phyloP scores from a whole-genome alignment of 2,888 invertebrate genomes.

The Tridacna crocea region DNA sequence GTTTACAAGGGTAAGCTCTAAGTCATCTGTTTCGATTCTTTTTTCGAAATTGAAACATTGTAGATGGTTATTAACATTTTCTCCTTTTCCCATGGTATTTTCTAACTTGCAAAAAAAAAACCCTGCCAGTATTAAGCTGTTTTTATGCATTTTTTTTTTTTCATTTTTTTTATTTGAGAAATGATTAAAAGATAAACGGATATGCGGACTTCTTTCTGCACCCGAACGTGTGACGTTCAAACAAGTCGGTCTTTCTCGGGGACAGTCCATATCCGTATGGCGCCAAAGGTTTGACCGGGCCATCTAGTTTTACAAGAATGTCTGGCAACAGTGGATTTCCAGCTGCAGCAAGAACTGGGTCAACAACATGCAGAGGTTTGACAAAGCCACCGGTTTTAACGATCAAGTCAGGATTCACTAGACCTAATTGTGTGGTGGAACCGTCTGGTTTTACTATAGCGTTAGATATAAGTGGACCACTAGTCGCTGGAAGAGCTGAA shows the following conservation, averaged over 20 bases:
- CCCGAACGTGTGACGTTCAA: background rate
- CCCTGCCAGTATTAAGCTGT: too few relatives aligned
- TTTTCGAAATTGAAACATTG: too few relatives aligned
- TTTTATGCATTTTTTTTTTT: too few relatives aligned
- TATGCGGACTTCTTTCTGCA: background rate
- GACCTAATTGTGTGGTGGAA: background rate
- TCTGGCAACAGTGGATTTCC: background rate
- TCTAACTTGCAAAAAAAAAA: too few relatives aligned
- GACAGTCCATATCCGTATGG: constrained; percentile 8
- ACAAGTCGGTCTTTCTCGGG: background rate
- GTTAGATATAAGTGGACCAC: too few relatives aligned
- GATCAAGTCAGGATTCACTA: background rate
- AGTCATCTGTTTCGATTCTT: too few relatives aligned
- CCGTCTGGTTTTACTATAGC: background rate
- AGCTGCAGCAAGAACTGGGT: background rate
- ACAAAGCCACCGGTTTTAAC: background rate
- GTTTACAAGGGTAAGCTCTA: too few relatives aligned
- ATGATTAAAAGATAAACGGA: background rate
- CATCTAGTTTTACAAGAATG: background rate
- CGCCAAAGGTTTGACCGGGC: background rate
- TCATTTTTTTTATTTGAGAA: too few relatives aligned
- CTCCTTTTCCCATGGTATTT: too few relatives aligned
- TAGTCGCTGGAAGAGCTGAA: background rate
- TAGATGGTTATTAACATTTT: too few relatives aligned
- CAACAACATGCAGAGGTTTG: background rate